Evolutionary conservation across 2,113 vertebrate genomes (phyloP), one percentile per base, ranked within the genome.

Genomic region (Silurus asotus): DNA sequence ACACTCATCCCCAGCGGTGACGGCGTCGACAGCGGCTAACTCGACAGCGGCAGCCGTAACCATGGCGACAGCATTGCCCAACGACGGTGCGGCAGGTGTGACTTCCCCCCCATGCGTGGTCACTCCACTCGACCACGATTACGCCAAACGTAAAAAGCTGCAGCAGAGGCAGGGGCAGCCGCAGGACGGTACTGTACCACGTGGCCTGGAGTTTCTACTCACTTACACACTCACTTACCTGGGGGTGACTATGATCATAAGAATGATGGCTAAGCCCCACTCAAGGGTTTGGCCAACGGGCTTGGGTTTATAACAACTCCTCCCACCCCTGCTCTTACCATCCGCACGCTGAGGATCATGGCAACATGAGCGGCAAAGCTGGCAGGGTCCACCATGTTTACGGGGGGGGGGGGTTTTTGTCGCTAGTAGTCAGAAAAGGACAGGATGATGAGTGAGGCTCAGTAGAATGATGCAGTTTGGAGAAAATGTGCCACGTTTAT

Each of bases 71-170:
- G 95, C 90, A 93, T 95, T 89, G 79, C 90, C 86, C 76, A 81
- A 88, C 85, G 86, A 80, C 65, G 94, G 94, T 1, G 96, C 96
- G 92, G 96, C 97, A 98, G 98, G 98, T 99, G 96, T 99, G 96
- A 97, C 97, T 95, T 98, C 97, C 92, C 97, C 98, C 95, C 96
- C 96, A 95, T 98, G 98, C 93, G 96, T 96, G 96, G 97, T 97
- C 94, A 96, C 98, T 95, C 98, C 98, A 92, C 96, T 98, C 96
- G 98, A 99, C 97, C 98, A 99, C 92, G 98, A 99, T 98, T 99
- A 99, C 97, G 96, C 97, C 97, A 99, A 99, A 97, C 97, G 98
- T 97, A 99, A 99, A 98, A 98, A 96, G 94, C 96, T 95, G 93
- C 96, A 94, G 93, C 97, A 97, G 95, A 94, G 93, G 92, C 81